phyloP scores from a whole-genome alignment of 2,888 invertebrate species.

The Lasioglossum oenotherae region DNA sequence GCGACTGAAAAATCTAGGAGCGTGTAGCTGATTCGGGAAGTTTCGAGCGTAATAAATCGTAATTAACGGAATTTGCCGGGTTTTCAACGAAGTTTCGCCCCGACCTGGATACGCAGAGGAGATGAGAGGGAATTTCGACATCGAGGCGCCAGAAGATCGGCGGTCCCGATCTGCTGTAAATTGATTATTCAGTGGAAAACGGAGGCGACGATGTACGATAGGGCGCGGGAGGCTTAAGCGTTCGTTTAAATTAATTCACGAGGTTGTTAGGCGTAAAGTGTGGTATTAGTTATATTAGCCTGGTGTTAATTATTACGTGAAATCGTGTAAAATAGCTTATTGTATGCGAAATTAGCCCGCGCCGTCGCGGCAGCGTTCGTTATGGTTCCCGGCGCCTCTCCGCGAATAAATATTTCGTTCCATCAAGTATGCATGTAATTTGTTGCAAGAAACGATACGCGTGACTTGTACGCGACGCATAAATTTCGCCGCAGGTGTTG shows the following conservation, averaged over 20 bases:
- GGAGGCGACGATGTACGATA: conserved; percentile 45
- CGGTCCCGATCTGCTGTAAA: conserved; percentile 32
- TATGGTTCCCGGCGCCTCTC: conserved; percentile 37
- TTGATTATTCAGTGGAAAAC: conserved; percentile 45
- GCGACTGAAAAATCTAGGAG: not conserved
- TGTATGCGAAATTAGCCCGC: conserved; percentile 43
- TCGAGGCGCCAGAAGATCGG: conserved; percentile 30
- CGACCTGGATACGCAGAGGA: not conserved
- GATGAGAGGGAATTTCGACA: not conserved
- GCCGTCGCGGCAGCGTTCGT: conserved; percentile 28
- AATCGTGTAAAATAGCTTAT: conserved; percentile 47
- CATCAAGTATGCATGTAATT: conserved; percentile 53
- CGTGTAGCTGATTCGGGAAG: not conserved
- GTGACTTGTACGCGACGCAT: conserved; percentile 53
- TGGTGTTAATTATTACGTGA: conserved; percentile 57
- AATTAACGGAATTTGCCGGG: conserved; percentile 5
- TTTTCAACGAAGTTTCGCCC: not conserved
- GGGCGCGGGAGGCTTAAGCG: conserved; percentile 37
- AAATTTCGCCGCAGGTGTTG: conserved; percentile 47
- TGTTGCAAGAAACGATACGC: conserved; percentile 44
- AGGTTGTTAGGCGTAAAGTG: conserved; percentile 42
- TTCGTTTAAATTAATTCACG: conserved; percentile 57
- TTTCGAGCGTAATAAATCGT: conserved; percentile 8
- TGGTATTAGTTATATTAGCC: conserved; percentile 36
- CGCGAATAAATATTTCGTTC: conserved; percentile 49